Base-by-base conservation (phyloP, 2,797 vertebrate species). In the Phalanger gymnotis region DNA sequence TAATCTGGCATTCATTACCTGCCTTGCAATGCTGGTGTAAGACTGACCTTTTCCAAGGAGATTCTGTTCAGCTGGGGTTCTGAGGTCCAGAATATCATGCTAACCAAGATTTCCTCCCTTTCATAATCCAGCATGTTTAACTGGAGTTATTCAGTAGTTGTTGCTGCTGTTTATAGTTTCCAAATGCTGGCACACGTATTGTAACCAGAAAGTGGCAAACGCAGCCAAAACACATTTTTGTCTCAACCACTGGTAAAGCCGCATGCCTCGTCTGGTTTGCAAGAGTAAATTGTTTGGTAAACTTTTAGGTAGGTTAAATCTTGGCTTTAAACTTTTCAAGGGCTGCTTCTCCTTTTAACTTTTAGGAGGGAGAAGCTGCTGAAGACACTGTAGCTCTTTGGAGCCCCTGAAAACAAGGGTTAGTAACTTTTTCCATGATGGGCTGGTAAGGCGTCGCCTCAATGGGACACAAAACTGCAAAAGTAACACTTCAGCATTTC, bases 351-450 rank as follows among this genome's bases (percentile, higher is more conserved):
- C 5, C 61, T 81, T 81, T 61, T 34, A 95, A 58, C 92, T 95
- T 97, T 92, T 66, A 91, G 40, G 90, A 92, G 94, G 95, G 95
- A 96, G 40, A 94, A 96, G 91, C 92, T 95, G 54, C 87, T 53
- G 90, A 92, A 96, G 91, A 81, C 55, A 89, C 91, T 90, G 54
- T 73, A 54, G 61, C 93, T 81, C 61, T 73, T 52, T 90, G 94
- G 90, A 95, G 81, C 94, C 91, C 90, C n/a, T 1, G 11, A n/a
- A 56, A 55, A 58, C 54, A 1, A 47, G 93, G 52, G 34, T 53
- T 87, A 53, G 53, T 95, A 92, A 25, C 51, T 57, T 40, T 40
- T 31, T 56, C 34, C 92, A 53, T 93, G 92, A 92, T 54, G 87
- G 61, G 51, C 90, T 92, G 92, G 90, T 90, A 58, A 58, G 73